A percentile compares a stretch with the other conserved stretches of the same genome.
Evolutionary conservation across 2,113 vertebrate species (phyloP).

Genomic region (Orientallactaga bullata): DNA sequence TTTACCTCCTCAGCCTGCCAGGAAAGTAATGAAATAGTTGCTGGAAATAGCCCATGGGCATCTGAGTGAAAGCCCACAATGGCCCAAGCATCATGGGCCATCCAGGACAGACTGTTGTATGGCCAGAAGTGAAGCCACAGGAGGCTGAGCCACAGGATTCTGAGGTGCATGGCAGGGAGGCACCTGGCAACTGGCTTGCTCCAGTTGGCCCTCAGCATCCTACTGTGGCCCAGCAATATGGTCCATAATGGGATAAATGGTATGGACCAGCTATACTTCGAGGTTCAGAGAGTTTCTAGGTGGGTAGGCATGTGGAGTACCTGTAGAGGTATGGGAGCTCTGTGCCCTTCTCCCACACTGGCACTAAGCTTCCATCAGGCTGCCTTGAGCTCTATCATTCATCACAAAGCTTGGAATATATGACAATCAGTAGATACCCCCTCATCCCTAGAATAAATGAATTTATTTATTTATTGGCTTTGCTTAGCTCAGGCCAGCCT

Average conservation of each 20-base stretch:
- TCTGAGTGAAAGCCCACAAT: background rate
- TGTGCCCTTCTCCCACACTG: background rate
- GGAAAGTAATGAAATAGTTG: background rate
- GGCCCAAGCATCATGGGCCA: background rate
- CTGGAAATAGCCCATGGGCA: background rate
- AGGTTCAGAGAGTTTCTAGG: background rate
- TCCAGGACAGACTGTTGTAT: background rate
- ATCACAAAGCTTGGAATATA: background rate
- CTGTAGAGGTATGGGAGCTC: background rate
- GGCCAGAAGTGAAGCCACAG: too few species aligned
- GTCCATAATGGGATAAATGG: background rate
- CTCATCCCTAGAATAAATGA: background rate
- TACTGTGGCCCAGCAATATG: background rate
- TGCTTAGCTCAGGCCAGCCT: too few species aligned
- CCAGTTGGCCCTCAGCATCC: too few species aligned
- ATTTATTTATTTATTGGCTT: too few species aligned
- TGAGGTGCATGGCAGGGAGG: background rate
- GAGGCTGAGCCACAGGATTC: background rate
- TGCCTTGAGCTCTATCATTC: background rate
- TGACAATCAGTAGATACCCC: background rate
- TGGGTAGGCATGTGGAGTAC: background rate
- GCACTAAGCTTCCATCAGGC: background rate
- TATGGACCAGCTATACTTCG: too few species aligned
- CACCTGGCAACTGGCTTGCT: background rate
- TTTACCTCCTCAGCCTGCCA: background rate